Base-by-base conservation (phyloP, 2,113 vertebrate species). In the Epinephelus fuscoguttatus region DNA sequence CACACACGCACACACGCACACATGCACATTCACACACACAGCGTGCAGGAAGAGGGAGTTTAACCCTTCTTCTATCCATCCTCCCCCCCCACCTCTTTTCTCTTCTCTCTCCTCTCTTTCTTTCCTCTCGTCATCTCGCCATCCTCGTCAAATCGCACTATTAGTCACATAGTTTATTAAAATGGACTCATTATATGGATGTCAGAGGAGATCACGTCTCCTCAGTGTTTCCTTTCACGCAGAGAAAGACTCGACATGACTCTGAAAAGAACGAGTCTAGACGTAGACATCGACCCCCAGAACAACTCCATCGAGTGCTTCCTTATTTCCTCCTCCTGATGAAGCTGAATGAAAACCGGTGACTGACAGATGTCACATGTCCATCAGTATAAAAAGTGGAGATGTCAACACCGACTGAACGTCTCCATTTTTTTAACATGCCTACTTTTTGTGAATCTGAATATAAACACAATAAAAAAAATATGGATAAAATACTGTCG, bases 31-130 rank as follows among this genome's bases (percentile, higher is more conserved):
- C 72, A 81, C 70, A 30, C 75, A 57, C 56, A 66, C 47, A 82
- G 75, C 70, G 71, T 91, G 94, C 89, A 95, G 92, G 93, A 96
- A 96, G 91, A 95, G 92, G 94, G 95, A 95, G 83, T 96, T 96
- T 95, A 96, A 96, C 96, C 97, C 96, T 96, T 96, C 95, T 95
- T 96, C 96, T 94, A 82, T 79, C 95, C 78, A 82, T 79, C 95
- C 78, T 81, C 56, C 59, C 63, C 40, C 50, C 12, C 37, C 73
- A 62, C 49, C 52, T 45, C 30, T 80, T 55, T n/a, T 61, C 63
- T 60, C 37, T 25, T 4, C 59, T 64, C 9, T 30, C 60, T 70
- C 61, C 40, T 68, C 63, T 27, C 68, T 81, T 70, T 80, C 78
- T 77, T 85, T n/a, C 50, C 52, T 47, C 75, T 70, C 59, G 19